Conservation (phyloP, 1,140 invertebrate genomes). For the Apis mellifera region DNA sequence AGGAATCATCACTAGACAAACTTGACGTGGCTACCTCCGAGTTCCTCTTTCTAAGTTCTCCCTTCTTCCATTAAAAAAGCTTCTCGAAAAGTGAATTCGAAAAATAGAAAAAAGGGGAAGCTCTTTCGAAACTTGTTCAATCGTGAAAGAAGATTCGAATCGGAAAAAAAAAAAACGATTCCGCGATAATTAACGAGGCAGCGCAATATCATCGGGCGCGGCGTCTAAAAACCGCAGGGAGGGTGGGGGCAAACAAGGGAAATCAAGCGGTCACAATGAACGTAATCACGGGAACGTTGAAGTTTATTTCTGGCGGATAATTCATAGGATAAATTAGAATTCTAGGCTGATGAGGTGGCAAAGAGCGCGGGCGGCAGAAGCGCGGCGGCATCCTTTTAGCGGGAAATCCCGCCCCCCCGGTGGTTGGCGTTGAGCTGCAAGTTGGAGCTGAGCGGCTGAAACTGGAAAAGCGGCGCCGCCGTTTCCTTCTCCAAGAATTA, state of each 20-base stretch:
- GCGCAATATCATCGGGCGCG: neutral
- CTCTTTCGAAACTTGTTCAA: too few relatives aligned
- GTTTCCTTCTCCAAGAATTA: constrained; percentile 76
- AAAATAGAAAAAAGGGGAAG: too few relatives aligned
- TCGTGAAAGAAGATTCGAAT: neutral
- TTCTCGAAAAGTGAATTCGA: too few relatives aligned
- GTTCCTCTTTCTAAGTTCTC: too few relatives aligned
- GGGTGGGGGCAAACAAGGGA: constrained; percentile 1
- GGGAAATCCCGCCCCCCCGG: constrained; percentile 33
- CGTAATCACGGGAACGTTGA: constrained; percentile 37
- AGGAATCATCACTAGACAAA: constrained; percentile 68
- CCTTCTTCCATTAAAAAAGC: too few relatives aligned
- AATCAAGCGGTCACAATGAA: constrained; percentile 13
- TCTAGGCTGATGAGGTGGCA: constrained; percentile 48
- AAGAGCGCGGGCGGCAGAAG: constrained; percentile 44
- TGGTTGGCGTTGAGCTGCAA: constrained; percentile 27
- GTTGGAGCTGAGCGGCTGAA: constrained; percentile 51
- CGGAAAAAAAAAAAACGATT: neutral
- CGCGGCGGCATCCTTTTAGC: constrained; percentile 53
- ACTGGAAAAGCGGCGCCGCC: constrained; percentile 50
- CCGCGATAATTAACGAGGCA: constrained; percentile 4
- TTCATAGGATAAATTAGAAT: constrained; percentile 61
- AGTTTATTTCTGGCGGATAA: constrained; percentile 48
- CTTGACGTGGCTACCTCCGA: neutral
- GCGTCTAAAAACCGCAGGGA: neutral